phyloP scores from a whole-genome alignment of 2,113 vertebrate species.

The Takifugu flavidus region DNA sequence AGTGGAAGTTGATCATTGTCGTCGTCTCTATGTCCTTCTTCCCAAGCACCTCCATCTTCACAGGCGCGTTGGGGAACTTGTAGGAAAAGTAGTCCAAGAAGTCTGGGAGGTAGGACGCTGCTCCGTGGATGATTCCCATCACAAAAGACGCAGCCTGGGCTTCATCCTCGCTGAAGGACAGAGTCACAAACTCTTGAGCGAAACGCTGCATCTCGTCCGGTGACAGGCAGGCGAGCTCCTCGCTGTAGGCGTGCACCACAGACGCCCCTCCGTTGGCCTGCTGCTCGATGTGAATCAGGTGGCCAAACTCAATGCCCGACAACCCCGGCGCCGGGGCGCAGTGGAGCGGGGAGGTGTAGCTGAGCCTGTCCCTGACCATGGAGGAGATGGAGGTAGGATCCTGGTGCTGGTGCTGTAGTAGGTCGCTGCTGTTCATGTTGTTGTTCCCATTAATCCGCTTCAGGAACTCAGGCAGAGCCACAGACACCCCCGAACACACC shows the following conservation, averaged over 20 bases:
- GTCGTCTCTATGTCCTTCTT: constrained; percentile 99
- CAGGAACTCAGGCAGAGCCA: constrained; percentile 58
- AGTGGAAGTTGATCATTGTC: constrained; percentile 94
- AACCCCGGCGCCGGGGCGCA: constrained; percentile 32
- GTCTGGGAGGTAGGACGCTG: constrained; percentile 96
- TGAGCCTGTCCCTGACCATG: constrained; percentile 50
- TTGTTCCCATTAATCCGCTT: constrained; percentile 61
- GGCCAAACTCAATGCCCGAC: constrained; percentile 59
- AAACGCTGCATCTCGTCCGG: constrained; percentile 66
- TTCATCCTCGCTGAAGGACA: constrained; percentile 91
- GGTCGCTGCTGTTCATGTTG: constrained; percentile 29
- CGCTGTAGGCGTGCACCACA: constrained; percentile 62
- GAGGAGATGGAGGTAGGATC: constrained; percentile 49
- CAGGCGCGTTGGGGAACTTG: constrained; percentile 94
- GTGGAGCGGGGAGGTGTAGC: constrained; percentile 58
- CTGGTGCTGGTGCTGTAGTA: constrained; percentile 29
- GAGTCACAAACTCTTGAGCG: constrained; percentile 84
- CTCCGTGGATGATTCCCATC: constrained; percentile 97
- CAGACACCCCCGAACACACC: constrained; percentile 57
- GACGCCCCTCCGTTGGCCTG: constrained; percentile 69
- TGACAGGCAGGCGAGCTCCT: constrained; percentile 59
- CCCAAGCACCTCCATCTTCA: constrained; percentile 99
- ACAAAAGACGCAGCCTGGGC: constrained; percentile 87
- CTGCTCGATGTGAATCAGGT: constrained; percentile 65
- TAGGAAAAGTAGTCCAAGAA: constrained; percentile 99